Percentiles rank a stretch among this genome's conserved stretches.
phyloP scores from a whole-genome alignment of 1,140 invertebrate genomes.

The Yoshiicerus persimilis region DNA sequence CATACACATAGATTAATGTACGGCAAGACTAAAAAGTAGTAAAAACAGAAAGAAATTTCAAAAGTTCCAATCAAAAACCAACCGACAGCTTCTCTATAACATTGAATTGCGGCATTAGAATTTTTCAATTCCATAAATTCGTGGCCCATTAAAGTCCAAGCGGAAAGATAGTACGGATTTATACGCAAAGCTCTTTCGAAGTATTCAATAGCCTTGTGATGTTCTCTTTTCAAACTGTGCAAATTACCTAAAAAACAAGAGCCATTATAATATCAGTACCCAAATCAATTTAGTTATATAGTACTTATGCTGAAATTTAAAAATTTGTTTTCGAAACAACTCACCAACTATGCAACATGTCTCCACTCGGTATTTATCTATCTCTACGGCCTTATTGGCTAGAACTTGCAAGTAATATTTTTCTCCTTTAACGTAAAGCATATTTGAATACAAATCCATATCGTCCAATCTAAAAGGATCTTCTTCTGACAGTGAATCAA shows the following conservation, averaged over 20 bases:
- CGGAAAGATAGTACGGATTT: constrained; percentile 90
- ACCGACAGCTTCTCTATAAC: constrained; percentile 96
- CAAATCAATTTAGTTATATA: no score
- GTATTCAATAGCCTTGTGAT: constrained; percentile 94
- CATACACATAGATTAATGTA: constrained; percentile 8
- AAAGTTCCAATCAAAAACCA: constrained; percentile 46
- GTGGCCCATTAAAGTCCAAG: constrained; percentile 98
- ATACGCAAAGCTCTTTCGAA: constrained; percentile 93
- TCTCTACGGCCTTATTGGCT: constrained; percentile 87
- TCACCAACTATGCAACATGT: constrained; percentile 97
- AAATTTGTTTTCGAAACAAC: background rate
- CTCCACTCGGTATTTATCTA: constrained; percentile 96
- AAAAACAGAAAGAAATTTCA: background rate
- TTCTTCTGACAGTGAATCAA: constrained; percentile 73
- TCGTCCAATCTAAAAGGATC: constrained; percentile 94
- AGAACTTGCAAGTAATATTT: constrained; percentile 88
- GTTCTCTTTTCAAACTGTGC: constrained; percentile 92
- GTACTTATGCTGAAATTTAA: no score
- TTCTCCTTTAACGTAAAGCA: constrained; percentile 91
- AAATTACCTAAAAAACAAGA: constrained; percentile 91
- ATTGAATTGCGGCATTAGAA: constrained; percentile 93
- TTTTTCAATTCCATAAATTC: constrained; percentile 99
- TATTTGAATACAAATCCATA: constrained; percentile 95
- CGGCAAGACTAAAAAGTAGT: background rate
- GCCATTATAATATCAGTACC: no score